Percentiles rank a stretch among this genome's conserved stretches.
Evolutionary conservation across 2,888 invertebrate genomes (phyloP).

Genomic region (Rotaria magnacalcarata): DNA sequence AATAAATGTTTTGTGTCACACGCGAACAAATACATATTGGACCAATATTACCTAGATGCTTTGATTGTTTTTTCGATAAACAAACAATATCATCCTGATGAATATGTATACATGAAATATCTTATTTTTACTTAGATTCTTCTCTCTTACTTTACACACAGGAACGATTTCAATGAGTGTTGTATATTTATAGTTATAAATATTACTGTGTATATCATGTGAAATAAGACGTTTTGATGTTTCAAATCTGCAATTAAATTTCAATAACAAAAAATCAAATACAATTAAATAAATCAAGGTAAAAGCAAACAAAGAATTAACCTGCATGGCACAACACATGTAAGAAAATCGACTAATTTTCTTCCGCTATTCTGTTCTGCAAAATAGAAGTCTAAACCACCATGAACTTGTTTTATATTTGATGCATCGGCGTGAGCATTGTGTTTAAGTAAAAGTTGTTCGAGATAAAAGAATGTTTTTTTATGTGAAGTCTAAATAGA

Average conservation of each 20-base stretch:
- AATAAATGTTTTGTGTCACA: conserved; percentile 80
- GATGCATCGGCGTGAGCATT: conserved; percentile 72
- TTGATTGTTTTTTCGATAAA: conserved; percentile 76
- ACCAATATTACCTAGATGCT: conserved; percentile 78
- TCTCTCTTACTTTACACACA: conserved; percentile 78
- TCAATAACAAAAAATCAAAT: not conserved
- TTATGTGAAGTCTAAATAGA: conserved; percentile 70
- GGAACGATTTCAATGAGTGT: conserved; percentile 87
- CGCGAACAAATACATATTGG: conserved; percentile 80
- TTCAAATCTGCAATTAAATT: conserved; percentile 64
- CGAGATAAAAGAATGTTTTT: conserved; percentile 92
- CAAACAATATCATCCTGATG: conserved; percentile 70
- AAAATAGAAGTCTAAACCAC: conserved; percentile 91
- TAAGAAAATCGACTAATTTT: conserved; percentile 89
- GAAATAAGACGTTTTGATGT: conserved; percentile 90
- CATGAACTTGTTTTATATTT: conserved; percentile 63
- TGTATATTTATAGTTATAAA: conserved; percentile 90
- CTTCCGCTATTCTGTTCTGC: conserved; percentile 80
- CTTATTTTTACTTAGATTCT: too few relatives aligned
- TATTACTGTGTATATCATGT: conserved; percentile 91
- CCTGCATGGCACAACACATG: conserved; percentile 76
- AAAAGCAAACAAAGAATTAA: conserved; percentile 48
- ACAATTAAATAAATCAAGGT: not conserved
- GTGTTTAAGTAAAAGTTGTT: conserved; percentile 91
- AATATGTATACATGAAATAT: not conserved